These are phyloP conservation scores for Callopanchax toddi DNA, from an alignment of 2,113 vertebrate species.

Conservation along the genomic window DNA sequence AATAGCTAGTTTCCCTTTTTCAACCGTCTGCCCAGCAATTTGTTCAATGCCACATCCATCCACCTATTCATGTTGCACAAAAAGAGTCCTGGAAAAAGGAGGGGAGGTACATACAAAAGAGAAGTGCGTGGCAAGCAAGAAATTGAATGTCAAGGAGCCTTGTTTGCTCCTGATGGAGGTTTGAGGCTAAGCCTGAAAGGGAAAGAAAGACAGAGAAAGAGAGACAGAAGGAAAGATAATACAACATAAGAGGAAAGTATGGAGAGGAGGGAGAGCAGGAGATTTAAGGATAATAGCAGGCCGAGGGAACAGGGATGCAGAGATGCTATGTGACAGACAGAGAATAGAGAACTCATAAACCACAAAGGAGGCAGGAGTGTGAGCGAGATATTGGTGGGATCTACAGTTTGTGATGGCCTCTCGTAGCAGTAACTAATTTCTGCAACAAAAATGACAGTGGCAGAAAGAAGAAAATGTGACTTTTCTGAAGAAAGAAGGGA, in stretches of 20 bases:
- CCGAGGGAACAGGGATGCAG: slow-evolving; percentile 50
- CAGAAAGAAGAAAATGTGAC: slow-evolving; percentile 42
- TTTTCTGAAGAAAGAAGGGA: slow-evolving; percentile 37
- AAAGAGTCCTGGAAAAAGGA: slow-evolving; percentile 57
- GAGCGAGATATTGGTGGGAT: slow-evolving; percentile 24
- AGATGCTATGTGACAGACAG: slow-evolving; percentile 41
- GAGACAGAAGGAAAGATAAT: slow-evolving; percentile 44
- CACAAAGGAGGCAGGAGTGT: slow-evolving; percentile 5
- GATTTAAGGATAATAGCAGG: slow-evolving; percentile 43
- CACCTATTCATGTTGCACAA: slow-evolving; percentile 61
- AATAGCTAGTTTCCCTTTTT: slow-evolving; percentile 16
- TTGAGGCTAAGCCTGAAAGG: slow-evolving; percentile 71
- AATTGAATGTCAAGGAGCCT: slow-evolving; percentile 84
- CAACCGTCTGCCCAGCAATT: slow-evolving; percentile 36
- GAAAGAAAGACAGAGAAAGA: slow-evolving; percentile 45
- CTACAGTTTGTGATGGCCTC: slow-evolving; percentile 33
- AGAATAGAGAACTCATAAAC: slow-evolving; percentile 29
- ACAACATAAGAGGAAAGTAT: slow-evolving; percentile 35
- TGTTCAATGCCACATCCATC: slow-evolving; percentile 48
- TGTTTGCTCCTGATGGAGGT: slow-evolving; percentile 81
- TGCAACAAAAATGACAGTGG: slow-evolving; percentile 33
- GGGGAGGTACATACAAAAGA: slow-evolving; percentile 65
- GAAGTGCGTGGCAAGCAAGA: slow-evolving; percentile 78
- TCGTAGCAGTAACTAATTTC: slow-evolving; percentile 53
- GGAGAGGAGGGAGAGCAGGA: slow-evolving; percentile 18